Conservation (phyloP, 2,888 invertebrate genomes). For the Caenorhabditis zanzibari region DNA sequence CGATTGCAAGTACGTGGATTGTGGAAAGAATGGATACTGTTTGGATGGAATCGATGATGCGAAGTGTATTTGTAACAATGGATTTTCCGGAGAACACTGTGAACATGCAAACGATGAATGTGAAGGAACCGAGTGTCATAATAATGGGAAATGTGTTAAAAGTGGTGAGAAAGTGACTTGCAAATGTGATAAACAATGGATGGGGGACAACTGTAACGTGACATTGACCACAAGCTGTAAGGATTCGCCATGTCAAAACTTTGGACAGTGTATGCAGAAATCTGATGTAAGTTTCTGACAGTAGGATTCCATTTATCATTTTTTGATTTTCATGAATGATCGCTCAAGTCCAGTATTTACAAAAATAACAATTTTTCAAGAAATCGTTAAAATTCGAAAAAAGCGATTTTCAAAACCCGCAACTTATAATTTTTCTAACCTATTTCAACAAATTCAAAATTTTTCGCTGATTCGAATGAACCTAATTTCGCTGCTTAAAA, state of each 20-base stretch:
- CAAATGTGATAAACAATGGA: slow-evolving; percentile 72
- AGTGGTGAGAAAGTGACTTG: slow-evolving; percentile 65
- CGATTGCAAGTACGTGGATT: slow-evolving; percentile 69
- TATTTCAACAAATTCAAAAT: too few species aligned
- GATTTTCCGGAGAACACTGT: slow-evolving; percentile 73
- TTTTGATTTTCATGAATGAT: too few species aligned
- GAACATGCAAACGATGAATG: slow-evolving; percentile 71
- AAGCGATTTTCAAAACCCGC: too few species aligned
- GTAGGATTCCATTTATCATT: neutral
- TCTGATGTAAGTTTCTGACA: slow-evolving; percentile 20
- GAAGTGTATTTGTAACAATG: slow-evolving; percentile 75
- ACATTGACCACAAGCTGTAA: slow-evolving; percentile 39
- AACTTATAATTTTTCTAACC: too few species aligned
- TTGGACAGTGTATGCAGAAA: slow-evolving; percentile 58
- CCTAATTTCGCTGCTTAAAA: too few species aligned
- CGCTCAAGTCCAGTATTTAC: too few species aligned
- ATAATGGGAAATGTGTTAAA: slow-evolving; percentile 70
- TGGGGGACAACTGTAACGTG: slow-evolving; percentile 74
- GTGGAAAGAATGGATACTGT: slow-evolving; percentile 70
- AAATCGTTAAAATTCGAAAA: too few species aligned
- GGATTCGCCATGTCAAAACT: slow-evolving; percentile 64
- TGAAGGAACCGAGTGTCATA: slow-evolving; percentile 70
- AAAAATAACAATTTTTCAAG: too few species aligned
- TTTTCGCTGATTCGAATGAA: too few species aligned
- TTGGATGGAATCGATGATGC: slow-evolving; percentile 69